Conservation (phyloP, 2,797 vertebrate genomes). For the Natrix natrix region DNA sequence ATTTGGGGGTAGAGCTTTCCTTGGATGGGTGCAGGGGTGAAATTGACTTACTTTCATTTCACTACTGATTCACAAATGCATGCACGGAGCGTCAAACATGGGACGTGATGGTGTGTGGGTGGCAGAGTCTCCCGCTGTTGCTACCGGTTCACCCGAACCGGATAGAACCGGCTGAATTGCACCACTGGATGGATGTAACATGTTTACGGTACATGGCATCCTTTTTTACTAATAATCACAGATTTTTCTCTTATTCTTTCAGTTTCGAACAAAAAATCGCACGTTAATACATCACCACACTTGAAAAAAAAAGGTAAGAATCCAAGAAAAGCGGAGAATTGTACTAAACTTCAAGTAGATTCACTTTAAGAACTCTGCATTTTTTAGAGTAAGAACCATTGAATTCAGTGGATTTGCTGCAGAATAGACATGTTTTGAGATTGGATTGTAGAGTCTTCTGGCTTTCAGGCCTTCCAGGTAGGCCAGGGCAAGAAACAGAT, state of each 20-base stretch:
- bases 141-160: too few relatives aligned
- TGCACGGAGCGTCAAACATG: too few relatives aligned
- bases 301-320: conserved; percentile 69
- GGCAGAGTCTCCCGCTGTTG: too few relatives aligned
- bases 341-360: not conserved
- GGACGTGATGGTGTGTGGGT: too few relatives aligned
- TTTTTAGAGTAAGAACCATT: not conserved
- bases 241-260: not conserved
- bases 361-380: not conserved
- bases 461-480: not conserved
- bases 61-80: too few relatives aligned
- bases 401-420: not conserved
- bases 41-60: too few relatives aligned
- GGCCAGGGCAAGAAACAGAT: not conserved
- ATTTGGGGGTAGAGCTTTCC: not conserved
- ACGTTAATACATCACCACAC: conserved; percentile 70
- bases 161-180: too few relatives aligned
- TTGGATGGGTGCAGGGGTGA: not conserved
- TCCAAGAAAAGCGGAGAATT: not conserved
- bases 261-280: conserved; percentile 72
- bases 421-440: not conserved
- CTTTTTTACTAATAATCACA: not conserved
- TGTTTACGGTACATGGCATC: not conserved
- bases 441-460: not conserved
- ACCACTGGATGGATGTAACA: not conserved